Evolutionary conservation across 2,888 invertebrate genomes (phyloP), one percentile per base, ranked within the genome.

Genomic region (Cephus spinipes): DNA sequence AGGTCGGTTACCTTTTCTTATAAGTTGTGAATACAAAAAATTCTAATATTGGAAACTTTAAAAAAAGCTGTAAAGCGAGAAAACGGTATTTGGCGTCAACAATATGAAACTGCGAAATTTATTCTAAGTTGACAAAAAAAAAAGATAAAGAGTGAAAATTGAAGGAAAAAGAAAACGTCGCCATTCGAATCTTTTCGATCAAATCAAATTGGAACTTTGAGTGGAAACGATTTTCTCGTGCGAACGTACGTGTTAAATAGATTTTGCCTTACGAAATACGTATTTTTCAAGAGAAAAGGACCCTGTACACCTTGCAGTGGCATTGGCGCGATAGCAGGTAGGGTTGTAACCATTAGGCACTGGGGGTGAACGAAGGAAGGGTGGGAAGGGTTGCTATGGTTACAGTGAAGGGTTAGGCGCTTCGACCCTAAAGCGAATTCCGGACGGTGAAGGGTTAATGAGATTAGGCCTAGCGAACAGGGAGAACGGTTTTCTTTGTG

Each of bases 371-470:
- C 83, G 77, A 81, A 79, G 85, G 81, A 84, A 23, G 84, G 84
- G 79, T 77, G 83, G 84, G 77, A 79, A 81, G 87, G 82, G 88
- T 88, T 85, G 80, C 87, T 79, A 88, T 88, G 87, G 80, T 77
- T 81, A 88, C 87, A 68, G 55, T 79, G 83, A 87, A 88, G 88
- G 87, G 87, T 87, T 88, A 86, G 85, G 82, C 83, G 81, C 69
- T 81, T 84, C 84, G 80, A 83, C 81, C 86, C 87, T 79, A 83
- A 81, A 83, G 82, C 79, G 85, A 85, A 88, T 85, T 84, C 83
- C 81, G 78, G 74, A 76, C 78, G 79, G 82, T 85, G 86, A 89
- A 86, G 88, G 88, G 89, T 89, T 89, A 89, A 89, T 88, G 87
- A 88, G 87, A 87, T 89, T 87, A 88, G 87, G 73, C 75, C 76